phyloP scores from a whole-genome alignment of 2,113 vertebrate genomes.

The Aspidoscelis tigris region DNA sequence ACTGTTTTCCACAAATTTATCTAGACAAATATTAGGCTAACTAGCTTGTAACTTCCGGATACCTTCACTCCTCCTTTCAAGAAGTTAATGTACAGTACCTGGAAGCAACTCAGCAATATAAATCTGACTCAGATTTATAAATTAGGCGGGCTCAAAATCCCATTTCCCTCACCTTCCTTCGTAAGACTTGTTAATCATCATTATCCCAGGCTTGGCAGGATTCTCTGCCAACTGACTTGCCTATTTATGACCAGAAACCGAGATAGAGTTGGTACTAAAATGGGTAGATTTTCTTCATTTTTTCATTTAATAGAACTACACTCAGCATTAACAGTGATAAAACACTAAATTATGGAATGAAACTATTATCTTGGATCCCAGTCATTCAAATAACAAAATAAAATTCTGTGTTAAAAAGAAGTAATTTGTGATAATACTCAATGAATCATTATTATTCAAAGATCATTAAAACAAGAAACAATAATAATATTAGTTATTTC shows the following conservation, averaged over 20 bases:
- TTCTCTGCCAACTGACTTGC: not conserved
- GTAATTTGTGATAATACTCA: not conserved
- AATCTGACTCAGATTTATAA: not conserved
- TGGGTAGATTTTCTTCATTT: not conserved
- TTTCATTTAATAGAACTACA: not conserved
- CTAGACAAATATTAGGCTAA: not conserved
- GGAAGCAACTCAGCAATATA: not conserved
- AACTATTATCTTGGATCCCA: not conserved
- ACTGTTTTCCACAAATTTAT: not conserved
- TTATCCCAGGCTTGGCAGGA: not conserved
- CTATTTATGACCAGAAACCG: not conserved
- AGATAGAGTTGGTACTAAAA: not conserved
- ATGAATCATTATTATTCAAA: not conserved
- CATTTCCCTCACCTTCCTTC: not conserved
- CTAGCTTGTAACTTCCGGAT: not conserved
- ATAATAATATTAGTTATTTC: not conserved
- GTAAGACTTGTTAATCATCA: not conserved
- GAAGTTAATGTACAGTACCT: not conserved
- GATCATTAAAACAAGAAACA: not conserved
- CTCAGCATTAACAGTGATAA: not conserved
- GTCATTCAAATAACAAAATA: not conserved
- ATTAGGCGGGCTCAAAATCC: not conserved
- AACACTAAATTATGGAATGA: not conserved
- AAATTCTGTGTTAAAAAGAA: not conserved
- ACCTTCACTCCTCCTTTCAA: not conserved